Base-by-base conservation (phyloP, 2,888 invertebrate species). In the Idaea straminata region DNA sequence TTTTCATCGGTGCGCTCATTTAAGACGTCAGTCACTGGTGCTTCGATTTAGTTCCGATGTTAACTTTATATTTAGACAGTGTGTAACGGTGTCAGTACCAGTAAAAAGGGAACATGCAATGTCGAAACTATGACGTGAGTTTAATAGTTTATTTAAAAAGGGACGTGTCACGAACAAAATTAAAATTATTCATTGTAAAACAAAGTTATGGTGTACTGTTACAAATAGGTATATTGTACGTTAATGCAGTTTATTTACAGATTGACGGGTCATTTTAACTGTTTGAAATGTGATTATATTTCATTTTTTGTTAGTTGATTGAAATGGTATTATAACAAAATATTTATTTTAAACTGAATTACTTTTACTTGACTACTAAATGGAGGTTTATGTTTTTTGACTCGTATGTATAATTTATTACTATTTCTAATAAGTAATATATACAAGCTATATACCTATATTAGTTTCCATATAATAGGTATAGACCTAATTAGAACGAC, bases 101-200 rank as follows among this genome's bases (percentile, higher is more conserved):
- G 62, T 61, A 5, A 16, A 66, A 64, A 58, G 35, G 61, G 62
- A 38, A 13, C 62, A 61, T 34, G 35, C 62, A 59, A 60, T 66
- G 68, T 65, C 63, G 70, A 66, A 70, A 72, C 69, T 16, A 62
- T 59, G 66, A 68, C 63, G 64, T 15, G 7, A 59, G n/a, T 59
- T 47, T 47, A 47, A 47, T 47, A 47, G 67, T 68, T 66, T 65
- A 64, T 66, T 66, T 63, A 62, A 68, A 67, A 61, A n/a, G 61
- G 25, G 47, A 64, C 64, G 38, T 62, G 35, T 47, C 36, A 34
- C 58, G n/a, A 16, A 60, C 10, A 35, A 7, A 16, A 63, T 47
- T 47, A 47, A 47, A 47, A 47, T 47, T 47, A 10, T 10, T 2
- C 47, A 10, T 13, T 10, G 47, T 36, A 36, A 36, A 36, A 25